A percentile compares a stretch with the other conserved stretches of the same genome.
phyloP scores from a whole-genome alignment of 2,888 invertebrate genomes.

The Xylocampa areola region DNA sequence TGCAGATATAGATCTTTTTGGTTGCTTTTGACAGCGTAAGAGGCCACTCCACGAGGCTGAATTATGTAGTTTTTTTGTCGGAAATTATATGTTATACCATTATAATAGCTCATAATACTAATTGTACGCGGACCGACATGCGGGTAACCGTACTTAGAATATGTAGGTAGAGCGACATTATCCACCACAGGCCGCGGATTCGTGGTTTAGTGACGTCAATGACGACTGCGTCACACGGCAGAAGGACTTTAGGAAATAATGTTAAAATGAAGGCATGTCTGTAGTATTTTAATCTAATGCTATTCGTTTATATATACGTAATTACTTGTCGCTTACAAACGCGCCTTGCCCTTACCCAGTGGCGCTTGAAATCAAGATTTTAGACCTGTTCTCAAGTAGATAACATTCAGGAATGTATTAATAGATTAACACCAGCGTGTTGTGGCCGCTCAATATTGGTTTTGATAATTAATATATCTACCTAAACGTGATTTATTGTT shows the following conservation, averaged over 20 bases:
- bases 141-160: conserved; percentile 21
- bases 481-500: conserved; percentile 13
- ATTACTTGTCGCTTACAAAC: conserved; percentile 16
- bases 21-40: too few relatives aligned
- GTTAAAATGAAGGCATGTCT: too few relatives aligned
- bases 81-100: too few relatives aligned
- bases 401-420: conserved; percentile 34
- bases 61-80: too few relatives aligned
- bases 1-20: too few relatives aligned
- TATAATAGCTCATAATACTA: neutral
- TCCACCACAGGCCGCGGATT: conserved; percentile 24
- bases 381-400: conserved; percentile 54
- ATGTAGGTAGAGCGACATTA: conserved; percentile 20
- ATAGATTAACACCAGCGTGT: conserved; percentile 39
- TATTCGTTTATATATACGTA: neutral
- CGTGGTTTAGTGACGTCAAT: conserved; percentile 38
- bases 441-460: conserved; percentile 10
- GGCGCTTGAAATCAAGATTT: conserved; percentile 55
- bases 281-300: too few relatives aligned
- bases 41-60: too few relatives aligned
- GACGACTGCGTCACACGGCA: conserved; percentile 30
- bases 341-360: conserved; percentile 19
- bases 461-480: conserved; percentile 30
- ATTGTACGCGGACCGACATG: neutral
- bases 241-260: too few relatives aligned